Conservation (phyloP, 1,140 invertebrate species). For the Dysdera silvatica region DNA sequence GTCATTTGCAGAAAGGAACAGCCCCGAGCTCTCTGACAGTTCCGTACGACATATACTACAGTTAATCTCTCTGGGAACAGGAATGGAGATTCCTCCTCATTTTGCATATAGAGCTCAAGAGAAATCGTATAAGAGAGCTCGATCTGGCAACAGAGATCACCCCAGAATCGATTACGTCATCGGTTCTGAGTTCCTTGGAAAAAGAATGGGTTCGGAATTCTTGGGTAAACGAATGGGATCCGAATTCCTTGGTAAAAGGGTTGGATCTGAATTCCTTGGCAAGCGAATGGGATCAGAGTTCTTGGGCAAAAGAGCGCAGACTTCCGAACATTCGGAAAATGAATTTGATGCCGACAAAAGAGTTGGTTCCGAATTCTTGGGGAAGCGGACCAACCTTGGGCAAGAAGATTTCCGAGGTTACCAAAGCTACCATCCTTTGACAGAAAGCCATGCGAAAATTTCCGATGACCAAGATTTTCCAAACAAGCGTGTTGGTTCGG, state of each 20-base stretch:
- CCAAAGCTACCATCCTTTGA: not conserved
- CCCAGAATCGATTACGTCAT: slow-evolving; percentile 1
- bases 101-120: slow-evolving; percentile 5
- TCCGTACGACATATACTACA: slow-evolving; percentile 22
- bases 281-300: slow-evolving; percentile 36
- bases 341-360: too few species aligned
- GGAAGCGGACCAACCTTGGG: slow-evolving; percentile 11
- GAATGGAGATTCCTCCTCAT: slow-evolving; percentile 9
- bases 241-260: slow-evolving; percentile 32
- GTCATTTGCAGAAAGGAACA: too few species aligned
- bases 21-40: slow-evolving; percentile 5
- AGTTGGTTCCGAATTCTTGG: slow-evolving; percentile 34
- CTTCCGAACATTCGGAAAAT: too few species aligned
- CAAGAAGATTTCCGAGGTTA: not conserved
- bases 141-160: not conserved
- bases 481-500: slow-evolving; percentile 28
- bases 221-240: slow-evolving; percentile 33
- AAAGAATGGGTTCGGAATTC: slow-evolving; percentile 34
- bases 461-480: not conserved
- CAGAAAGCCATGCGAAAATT: not conserved
- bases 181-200: slow-evolving; percentile 23
- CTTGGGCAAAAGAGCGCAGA: slow-evolving; percentile 27
- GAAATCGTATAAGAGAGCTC: slow-evolving; percentile 22
- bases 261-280: slow-evolving; percentile 34
- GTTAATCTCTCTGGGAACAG: slow-evolving; percentile 20